Evolutionary conservation across 2,797 vertebrate species (phyloP).

Genomic region (Hypotaenidia philippensis): DNA sequence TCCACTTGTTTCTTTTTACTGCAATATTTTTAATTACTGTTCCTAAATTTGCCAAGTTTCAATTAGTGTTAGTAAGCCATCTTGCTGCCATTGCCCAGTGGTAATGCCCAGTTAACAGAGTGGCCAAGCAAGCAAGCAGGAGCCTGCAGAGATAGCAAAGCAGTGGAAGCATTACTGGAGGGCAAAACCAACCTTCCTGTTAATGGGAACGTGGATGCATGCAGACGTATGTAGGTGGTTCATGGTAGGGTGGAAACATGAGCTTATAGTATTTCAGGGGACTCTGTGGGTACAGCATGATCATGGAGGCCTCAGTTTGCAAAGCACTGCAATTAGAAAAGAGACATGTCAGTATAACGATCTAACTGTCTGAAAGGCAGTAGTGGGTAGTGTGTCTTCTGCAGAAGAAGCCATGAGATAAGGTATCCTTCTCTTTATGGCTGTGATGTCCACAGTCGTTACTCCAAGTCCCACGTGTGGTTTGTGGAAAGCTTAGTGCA

Average conservation of each 20-base stretch:
- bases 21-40: neutral
- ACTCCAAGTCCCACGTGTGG: fast-evolving
- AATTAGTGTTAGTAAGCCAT: neutral
- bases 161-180: neutral
- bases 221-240: neutral
- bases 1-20: neutral
- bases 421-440: neutral
- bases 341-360: neutral
- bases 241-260: neutral
- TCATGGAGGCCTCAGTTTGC: neutral
- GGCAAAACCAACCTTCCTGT: neutral
- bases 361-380: neutral
- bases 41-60: neutral
- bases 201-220: fast-evolving
- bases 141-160: neutral
- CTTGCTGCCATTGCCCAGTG: neutral
- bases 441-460: neutral
- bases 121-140: neutral
- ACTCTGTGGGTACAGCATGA: neutral
- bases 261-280: neutral
- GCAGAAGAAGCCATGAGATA: neutral
- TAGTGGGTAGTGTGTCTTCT: neutral
- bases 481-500: neutral
- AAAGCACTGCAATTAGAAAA: neutral
- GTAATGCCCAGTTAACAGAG: neutral